phyloP scores from a whole-genome alignment of 2,113 vertebrate genomes.

The Lampris incognitus region DNA sequence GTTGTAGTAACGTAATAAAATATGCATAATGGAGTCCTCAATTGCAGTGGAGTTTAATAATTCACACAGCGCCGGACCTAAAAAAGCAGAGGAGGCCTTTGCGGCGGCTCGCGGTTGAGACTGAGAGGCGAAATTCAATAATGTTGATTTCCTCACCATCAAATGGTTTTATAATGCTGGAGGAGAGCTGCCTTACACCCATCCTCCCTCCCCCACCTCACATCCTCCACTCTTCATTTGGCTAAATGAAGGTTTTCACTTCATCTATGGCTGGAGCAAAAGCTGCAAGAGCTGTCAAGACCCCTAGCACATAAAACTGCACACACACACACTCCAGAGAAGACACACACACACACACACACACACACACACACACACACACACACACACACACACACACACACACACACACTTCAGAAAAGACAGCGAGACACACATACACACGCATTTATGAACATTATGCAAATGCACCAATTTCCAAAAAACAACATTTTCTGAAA shows the following conservation, averaged over 20 bases:
- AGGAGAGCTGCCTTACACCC: neutral
- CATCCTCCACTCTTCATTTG: conserved; percentile 37
- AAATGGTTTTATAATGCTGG: conserved; percentile 27
- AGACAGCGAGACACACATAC: too few species aligned
- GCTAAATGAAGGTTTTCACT: conserved; percentile 33
- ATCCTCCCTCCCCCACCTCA: neutral
- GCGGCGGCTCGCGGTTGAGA: conserved; percentile 28
- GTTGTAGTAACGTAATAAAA: conserved; percentile 67
- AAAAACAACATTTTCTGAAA: neutral
- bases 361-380: neutral
- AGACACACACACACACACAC: neutral
- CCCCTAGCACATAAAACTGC: neutral
- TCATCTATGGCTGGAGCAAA: neutral
- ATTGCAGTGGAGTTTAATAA: conserved; percentile 65
- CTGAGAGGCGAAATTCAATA: conserved; percentile 38
- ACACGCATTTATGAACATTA: neutral
- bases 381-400: conserved; percentile 14
- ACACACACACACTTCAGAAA: conserved; percentile 3
- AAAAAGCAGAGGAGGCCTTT: conserved; percentile 18
- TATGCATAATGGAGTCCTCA: conserved; percentile 49
- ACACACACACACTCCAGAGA: neutral
- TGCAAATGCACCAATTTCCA: neutral
- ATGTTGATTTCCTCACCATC: conserved; percentile 35
- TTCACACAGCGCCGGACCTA: conserved; percentile 45
- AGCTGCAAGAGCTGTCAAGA: neutral